Base-by-base conservation (phyloP, 2,797 vertebrate species). In the Onychomys torridus region DNA sequence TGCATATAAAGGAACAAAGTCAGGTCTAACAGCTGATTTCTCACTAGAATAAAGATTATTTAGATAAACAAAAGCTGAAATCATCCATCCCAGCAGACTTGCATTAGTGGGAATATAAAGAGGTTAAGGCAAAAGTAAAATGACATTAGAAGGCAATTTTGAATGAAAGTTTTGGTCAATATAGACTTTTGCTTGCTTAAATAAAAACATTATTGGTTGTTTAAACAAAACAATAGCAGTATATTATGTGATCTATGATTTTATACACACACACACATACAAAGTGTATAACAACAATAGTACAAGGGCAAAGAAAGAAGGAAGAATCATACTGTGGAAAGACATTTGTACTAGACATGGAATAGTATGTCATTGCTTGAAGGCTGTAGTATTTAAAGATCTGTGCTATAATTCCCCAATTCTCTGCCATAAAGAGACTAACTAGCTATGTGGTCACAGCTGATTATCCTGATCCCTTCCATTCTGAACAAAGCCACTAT, bases 121-220 rank as follows among this genome's bases (percentile, higher is more conserved):
- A 75, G 75, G 17, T 71, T 85, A 90, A 77, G 49, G n/a, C 25
- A 93, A 59, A 93, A 82, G 16, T 17, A 90, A 97, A 92, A 37
- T 82, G 29, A 77, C 81, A 81, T 69, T 89, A 83, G 46, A 73
- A 83, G 52, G 25, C 19, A 93, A 67, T 87, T 76, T 86, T 57
- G 29, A 88, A 73, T 43, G 78, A 6, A 89, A 67, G 10, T 13
- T 25, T 84, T 52, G 25, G 11, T n/a, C 88, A 84, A 75, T 83
- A 52, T 12, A 84, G 27, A 67, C 4, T 43, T 93, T 95, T 57
- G 77, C 57, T 75, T 89, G 40, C 67, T 91, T 91, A 73, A 93
- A 57, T 93, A n/a, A 85, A 73, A 89, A 86, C 43, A 61, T 59
- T 59, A 89, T 37, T 73, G 49, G 49, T 67, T 79, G 19, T 32